Evolutionary conservation across 2,113 vertebrate species (phyloP).

Genomic region (Cephalopterus ornatus): DNA sequence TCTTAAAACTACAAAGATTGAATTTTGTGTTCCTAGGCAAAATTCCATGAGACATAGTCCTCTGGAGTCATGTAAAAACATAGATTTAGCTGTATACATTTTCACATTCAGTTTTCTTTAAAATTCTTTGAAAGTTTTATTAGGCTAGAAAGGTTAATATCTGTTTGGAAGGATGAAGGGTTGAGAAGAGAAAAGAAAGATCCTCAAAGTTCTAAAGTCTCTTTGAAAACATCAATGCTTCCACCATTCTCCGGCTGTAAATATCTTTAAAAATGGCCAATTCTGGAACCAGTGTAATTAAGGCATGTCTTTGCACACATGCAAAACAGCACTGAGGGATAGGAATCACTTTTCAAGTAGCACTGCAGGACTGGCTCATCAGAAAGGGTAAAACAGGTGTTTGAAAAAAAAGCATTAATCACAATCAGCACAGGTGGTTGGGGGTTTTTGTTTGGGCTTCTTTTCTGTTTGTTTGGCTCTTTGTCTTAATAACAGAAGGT

Average conservation of each 20-base stretch:
- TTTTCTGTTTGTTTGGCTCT: background rate
- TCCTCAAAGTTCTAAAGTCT: background rate
- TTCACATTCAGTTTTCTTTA: background rate
- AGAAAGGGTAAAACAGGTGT: background rate
- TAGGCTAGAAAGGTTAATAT: conserved; percentile 58
- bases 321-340: background rate
- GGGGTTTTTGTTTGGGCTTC: rapidly evolving
- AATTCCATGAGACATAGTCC: background rate
- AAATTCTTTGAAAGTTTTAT: background rate
- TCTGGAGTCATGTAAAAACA: background rate
- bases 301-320: background rate
- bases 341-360: background rate
- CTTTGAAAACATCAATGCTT: background rate
- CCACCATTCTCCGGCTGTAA: background rate
- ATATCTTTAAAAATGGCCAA: background rate
- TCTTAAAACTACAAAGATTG: background rate
- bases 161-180: conserved; percentile 30
- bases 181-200: background rate
- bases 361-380: background rate
- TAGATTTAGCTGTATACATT: background rate
- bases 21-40: background rate
- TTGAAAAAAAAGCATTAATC: background rate
- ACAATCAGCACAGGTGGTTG: background rate
- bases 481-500: background rate
- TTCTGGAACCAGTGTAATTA: background rate